Percentiles rank a stretch among this genome's conserved stretches.
Conservation (phyloP, 2,888 invertebrate genomes). For the Ephialtes manifestator region DNA sequence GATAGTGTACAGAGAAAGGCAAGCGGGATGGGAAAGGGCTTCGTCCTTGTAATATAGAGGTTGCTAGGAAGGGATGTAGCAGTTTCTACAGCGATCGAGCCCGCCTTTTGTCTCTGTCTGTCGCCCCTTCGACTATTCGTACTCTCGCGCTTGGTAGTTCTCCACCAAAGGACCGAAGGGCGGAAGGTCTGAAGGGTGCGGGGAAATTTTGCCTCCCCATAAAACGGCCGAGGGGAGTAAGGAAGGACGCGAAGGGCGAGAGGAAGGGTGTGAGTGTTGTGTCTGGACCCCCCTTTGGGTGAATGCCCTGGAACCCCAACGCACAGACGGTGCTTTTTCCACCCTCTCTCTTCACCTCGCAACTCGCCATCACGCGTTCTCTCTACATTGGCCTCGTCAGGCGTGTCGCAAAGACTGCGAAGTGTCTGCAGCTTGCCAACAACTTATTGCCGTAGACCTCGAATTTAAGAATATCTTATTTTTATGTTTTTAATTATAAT, state of each 20-base stretch:
- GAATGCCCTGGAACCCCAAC: conserved; percentile 82
- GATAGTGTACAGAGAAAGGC: conserved; percentile 30
- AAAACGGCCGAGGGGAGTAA: conserved; percentile 64
- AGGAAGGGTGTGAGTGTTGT: conserved; percentile 80
- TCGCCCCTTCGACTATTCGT: conserved; percentile 7
- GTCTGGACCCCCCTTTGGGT: conserved; percentile 83
- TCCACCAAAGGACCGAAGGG: conserved; percentile 40
- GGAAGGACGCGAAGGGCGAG: conserved; percentile 70
- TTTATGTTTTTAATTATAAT: conserved; percentile 9
- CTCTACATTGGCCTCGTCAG: conserved; percentile 57
- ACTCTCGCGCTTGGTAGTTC: conserved; percentile 12
- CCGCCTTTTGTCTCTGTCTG: conserved; percentile 27
- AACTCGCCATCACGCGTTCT: conserved; percentile 45
- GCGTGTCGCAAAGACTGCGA: conserved; percentile 69
- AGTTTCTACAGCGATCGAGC: conserved; percentile 38
- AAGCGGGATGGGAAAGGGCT: conserved; percentile 45
- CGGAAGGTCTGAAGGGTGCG: conserved; percentile 54
- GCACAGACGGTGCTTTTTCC: conserved; percentile 78
- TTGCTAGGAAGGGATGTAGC: conserved; percentile 51
- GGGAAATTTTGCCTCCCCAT: conserved; percentile 55
- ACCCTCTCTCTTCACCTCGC: conserved; percentile 45
- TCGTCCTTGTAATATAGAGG: conserved; percentile 46
- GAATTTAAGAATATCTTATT: conserved; percentile 18
- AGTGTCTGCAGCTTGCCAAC: conserved; percentile 75
- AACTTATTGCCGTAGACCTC: conserved; percentile 23